Percentiles rank a stretch among this genome's conserved stretches.
phyloP scores from a whole-genome alignment of 2,797 vertebrate species.

The Salarias fasciatus region DNA sequence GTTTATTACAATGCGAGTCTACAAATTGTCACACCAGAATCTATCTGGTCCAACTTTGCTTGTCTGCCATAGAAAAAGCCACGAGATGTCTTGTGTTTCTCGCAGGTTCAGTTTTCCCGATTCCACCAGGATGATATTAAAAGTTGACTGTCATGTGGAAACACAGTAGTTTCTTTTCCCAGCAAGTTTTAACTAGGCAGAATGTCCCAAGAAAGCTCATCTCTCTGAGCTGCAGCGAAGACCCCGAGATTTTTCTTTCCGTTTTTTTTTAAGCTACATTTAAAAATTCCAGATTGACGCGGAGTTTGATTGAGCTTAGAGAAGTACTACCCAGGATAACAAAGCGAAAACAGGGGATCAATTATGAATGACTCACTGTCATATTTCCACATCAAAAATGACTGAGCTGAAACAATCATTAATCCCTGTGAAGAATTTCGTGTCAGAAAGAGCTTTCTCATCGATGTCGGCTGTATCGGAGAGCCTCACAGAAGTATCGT shows the following conservation, averaged over 20 bases:
- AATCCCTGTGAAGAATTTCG: conserved; percentile 48
- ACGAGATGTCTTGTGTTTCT: conserved; percentile 51
- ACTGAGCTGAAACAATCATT: conserved; percentile 58
- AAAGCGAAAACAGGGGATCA: conserved; percentile 60
- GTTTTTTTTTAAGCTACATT: conserved; percentile 33
- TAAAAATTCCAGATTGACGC: conserved; percentile 41
- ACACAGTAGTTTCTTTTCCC: conserved; percentile 26
- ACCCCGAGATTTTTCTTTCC: conserved; percentile 14
- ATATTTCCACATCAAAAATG: conserved; percentile 59
- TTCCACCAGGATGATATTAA: conserved; percentile 40
- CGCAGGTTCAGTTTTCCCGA: conserved; percentile 58
- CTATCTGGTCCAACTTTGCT: conserved; percentile 44
- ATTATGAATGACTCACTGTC: conserved; percentile 62
- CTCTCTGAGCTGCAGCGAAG: conserved; percentile 27
- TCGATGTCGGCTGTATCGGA: conserved; percentile 40
- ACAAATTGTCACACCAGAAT: conserved; percentile 50
- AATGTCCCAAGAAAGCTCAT: conserved; percentile 23
- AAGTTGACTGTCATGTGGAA: conserved; percentile 36
- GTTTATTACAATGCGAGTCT: conserved; percentile 63
- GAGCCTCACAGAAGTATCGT: conserved; percentile 31
- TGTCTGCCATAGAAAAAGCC: conserved; percentile 33
- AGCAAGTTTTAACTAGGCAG: conserved; percentile 29
- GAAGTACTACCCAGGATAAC: conserved; percentile 38
- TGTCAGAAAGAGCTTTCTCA: conserved; percentile 47
- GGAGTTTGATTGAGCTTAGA: conserved; percentile 46